Base-by-base conservation (phyloP, 2,888 invertebrate genomes). In the Pristionchus mayeri region DNA sequence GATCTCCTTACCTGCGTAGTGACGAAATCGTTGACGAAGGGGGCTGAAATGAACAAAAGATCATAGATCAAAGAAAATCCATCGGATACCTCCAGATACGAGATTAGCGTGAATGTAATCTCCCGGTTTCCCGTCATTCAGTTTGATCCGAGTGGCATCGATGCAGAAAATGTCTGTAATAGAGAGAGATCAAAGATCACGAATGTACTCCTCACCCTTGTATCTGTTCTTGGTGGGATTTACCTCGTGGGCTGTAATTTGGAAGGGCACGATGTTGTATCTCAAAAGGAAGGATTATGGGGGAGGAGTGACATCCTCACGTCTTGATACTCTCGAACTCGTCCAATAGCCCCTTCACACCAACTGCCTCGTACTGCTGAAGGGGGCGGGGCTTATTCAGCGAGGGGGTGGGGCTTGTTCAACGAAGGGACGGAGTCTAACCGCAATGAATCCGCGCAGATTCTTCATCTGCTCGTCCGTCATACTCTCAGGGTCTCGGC, bases 281-380 rank as follows among this genome's bases (percentile, higher is more conserved):
- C 76, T 78, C 2, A 50, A 50, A 13, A 18, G 37, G 24, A 50
- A 16, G 1, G 24, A 78, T 50, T 9, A 30, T 63, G 11, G 63
- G 27, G 6, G 11, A 71, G 9, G 7, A 9, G 50, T 78, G 50
- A 50, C 27, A 13, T 11, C n/a, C 76, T 1, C 27, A 78, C 76
- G 18, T 21, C n/a, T 78, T 78, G 34, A 78, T 50, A 2, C 27
- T 78, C 21, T 78, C 76, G 40, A 78, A 78, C 18, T 78, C 76
- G 30, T 52, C 76, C 48, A 78, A 11, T 21, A 78, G 50, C 30
- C 27, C 76, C 76, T 78, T 78, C 50, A 78, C 76, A n/a, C 76
- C 76, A 16, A 78, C 2, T 50, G 50, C 27, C n/a, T 78, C 76
- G 50, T 50, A 78, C 40, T 78, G 76, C 76, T 78, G 50, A 18